A percentile compares a stretch with the other conserved stretches of the same genome.
Evolutionary conservation across 2,888 invertebrate species (phyloP).

Genomic region (Eudemis profundana): DNA sequence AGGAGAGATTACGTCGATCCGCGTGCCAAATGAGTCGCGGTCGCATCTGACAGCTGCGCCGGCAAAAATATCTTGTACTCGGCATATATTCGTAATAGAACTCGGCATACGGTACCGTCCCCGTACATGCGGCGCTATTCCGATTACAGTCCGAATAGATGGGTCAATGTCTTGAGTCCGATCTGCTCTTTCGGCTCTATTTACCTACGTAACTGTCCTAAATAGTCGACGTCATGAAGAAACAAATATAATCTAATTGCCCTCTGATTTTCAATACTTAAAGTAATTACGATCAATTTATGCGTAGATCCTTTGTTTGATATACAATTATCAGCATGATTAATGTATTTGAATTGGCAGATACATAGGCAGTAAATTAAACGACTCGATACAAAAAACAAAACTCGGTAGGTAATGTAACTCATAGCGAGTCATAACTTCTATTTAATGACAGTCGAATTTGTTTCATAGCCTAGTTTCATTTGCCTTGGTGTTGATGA

Average conservation of each 20-base stretch:
- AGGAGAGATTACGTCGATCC: conserved; percentile 52
- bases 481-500: conserved; percentile 11
- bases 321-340: not conserved
- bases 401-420: conserved; percentile 6
- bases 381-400: conserved; percentile 18
- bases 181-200: conserved; percentile 51
- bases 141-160: conserved; percentile 66
- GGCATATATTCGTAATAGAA: conserved; percentile 64
- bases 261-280: not conserved
- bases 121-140: conserved; percentile 54
- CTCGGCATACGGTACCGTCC: conserved; percentile 50
- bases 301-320: too few relatives aligned
- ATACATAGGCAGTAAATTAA: conserved; percentile 6
- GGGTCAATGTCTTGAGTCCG: conserved; percentile 80
- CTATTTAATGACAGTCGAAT: conserved; percentile 23
- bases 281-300: not conserved
- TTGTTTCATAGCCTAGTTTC: conserved; percentile 13
- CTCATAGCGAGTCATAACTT: conserved; percentile 16
- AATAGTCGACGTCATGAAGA: not conserved
- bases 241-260: not conserved
- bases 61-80: conserved; percentile 73
- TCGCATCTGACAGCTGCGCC: conserved; percentile 71
- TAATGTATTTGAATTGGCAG: conserved; percentile 21
- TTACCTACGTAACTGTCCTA: not conserved
- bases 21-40: conserved; percentile 66